Base-by-base conservation (phyloP, 2,113 vertebrate species). In the Corvus moneduloides region DNA sequence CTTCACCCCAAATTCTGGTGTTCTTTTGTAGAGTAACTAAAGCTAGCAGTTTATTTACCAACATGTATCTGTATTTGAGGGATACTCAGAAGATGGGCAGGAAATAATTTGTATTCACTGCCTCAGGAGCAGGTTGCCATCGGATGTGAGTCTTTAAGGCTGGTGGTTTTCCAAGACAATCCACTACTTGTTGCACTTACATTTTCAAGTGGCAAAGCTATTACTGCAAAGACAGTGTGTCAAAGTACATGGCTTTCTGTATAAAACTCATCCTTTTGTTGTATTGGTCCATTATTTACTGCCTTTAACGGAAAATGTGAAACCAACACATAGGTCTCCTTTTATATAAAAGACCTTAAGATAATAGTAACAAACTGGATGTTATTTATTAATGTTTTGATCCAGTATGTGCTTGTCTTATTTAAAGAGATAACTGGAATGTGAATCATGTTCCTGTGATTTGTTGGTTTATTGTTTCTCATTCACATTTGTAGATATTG, bases 371-470 rank as follows among this genome's bases (percentile, higher is more conserved):
- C 98, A 98, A 98, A 98, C 97, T 99, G 98, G 98, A 98, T 98
- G 98, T 99, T 98, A 98, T 98, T 98, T 98, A 98, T 98, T 98
- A 98, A 98, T 98, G 98, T 98, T 98, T 98, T 98, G 98, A 98
- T 98, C 97, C 98, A 98, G 98, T 99, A 97, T 98, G 98, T 99
- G 99, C 98, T 98, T 97, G 98, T 99, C 98, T 98, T 99, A 98
- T 98, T 98, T 99, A 98, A 98, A 98, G 91, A 96, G 93, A 94
- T 97, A 96, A 97, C 90, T 98, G 98, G 98, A 98, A 98, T 98
- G 98, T 99, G 98, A 98, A 98, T 97, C 97, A 98, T 97, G 97
- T 97, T 98, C 98, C 98, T 96, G 98, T 98, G 98, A 98, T 95
- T 98, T 98, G 98, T 98, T 97, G 96, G 95, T 97, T 98, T 96